Evolutionary conservation across 2,797 vertebrate species (phyloP), one percentile per base, ranked within the genome.

Genomic region (Rousettus madagascariensis): DNA sequence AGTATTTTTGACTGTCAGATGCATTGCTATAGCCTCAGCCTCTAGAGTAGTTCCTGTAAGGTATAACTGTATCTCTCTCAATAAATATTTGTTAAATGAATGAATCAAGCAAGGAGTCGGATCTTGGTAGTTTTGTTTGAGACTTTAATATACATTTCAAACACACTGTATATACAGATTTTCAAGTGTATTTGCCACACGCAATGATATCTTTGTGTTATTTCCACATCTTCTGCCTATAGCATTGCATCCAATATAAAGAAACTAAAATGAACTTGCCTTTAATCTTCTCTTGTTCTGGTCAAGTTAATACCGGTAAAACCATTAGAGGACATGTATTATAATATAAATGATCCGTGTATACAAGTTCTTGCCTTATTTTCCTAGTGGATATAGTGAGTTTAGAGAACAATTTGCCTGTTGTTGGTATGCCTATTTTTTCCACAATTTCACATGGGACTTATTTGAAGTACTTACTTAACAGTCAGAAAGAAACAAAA

Each of bases 191-290:
- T n/a, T 90, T 84, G 49, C n/a, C 65, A 66, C 22, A 13, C 13
- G 36, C 41, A 75, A 80, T 95, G 66, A 89, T 49, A 38, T 79
- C 53, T 66, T 51, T 57, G 24, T 82, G 22, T 77, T 66, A 49
- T 80, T 91, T 88, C n/a, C 4, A 49, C 16, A 93, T 89, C 24
- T 69, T 63, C 26, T 94, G 36, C 41, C 28, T 28, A 2, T 13
- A 55, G 24, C 8, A 16, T 63, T 71, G 24, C 13, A 28, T 80
- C n/a, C 4, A 17, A 28, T 59, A 51, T 41, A 78, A 89, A 95
- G 41, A 88, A 96, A 83, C 71, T 84, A 53, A 93, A 72, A 78
- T 65, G 28, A 88, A 59, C 4, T 46, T 63, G 59, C 53, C n/a
- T 83, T 51, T 49, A 51, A 43, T 78, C 24, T 65, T 87, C 55